Evolutionary conservation across 2,113 vertebrate genomes (phyloP).

Genomic region (Carassius gibelio): DNA sequence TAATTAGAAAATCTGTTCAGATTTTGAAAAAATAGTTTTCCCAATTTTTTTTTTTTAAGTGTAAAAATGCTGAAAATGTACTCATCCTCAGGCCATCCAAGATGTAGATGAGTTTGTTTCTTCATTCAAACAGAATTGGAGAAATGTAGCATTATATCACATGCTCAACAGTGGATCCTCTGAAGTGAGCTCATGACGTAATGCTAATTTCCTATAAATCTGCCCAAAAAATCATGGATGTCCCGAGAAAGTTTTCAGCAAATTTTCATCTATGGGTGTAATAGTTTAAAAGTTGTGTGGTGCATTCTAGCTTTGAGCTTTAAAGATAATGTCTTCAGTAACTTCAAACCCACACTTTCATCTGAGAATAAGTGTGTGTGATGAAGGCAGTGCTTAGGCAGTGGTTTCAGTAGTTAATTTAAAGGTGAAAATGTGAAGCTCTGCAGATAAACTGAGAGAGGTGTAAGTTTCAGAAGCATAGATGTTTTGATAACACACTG

Average conservation of each 20-base stretch:
- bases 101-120: too few species aligned
- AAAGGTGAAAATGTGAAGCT: slow-evolving; percentile 57
- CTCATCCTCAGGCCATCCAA: too few species aligned
- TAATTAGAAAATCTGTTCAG: too few species aligned
- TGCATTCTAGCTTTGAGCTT: neutral
- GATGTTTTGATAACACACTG: neutral
- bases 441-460: slow-evolving; percentile 42
- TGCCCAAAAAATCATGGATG: neutral
- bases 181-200: neutral
- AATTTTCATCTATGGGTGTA: neutral
- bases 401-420: slow-evolving; percentile 10
- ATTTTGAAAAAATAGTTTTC: too few species aligned
- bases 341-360: neutral
- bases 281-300: neutral
- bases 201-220: neutral
- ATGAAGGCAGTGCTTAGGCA: neutral
- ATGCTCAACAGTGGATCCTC: neutral
- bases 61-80: too few species aligned
- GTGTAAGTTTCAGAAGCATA: slow-evolving; percentile 36
- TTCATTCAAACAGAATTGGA: too few species aligned
- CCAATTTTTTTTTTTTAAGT: too few species aligned
- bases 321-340: neutral
- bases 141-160: too few species aligned
- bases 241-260: neutral
- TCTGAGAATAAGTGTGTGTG: neutral